Evolutionary conservation across 2,113 vertebrate genomes (phyloP).

Genomic region (Procapra przewalskii): DNA sequence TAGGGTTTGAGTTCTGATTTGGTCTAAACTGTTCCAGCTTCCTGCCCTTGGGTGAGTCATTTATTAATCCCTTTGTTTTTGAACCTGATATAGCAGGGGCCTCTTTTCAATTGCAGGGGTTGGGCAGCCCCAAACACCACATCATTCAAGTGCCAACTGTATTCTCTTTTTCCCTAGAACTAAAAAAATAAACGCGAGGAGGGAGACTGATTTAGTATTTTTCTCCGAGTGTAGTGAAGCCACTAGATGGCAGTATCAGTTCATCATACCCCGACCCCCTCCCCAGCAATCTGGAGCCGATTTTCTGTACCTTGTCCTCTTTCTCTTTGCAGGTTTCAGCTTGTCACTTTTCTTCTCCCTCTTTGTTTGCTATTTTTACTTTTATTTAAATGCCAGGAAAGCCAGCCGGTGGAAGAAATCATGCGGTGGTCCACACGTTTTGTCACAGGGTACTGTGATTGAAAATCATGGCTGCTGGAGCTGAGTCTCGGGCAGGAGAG

Average conservation of each 20-base stretch:
- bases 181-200: not conserved
- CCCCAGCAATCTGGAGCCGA: not conserved
- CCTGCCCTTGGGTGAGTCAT: not conserved
- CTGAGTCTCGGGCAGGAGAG: not conserved
- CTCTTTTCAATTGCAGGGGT: not conserved
- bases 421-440: not conserved
- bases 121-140: not conserved
- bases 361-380: conserved; percentile 47
- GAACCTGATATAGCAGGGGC: not conserved
- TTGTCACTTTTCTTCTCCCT: not conserved
- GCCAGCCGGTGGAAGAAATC: not conserved
- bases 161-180: not conserved
- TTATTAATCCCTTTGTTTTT: not conserved
- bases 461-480: not conserved
- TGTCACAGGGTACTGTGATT: not conserved
- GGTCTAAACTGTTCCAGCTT: not conserved
- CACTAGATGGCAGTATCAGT: conserved; percentile 80
- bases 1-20: not conserved
- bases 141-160: not conserved
- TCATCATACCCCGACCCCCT: not conserved
- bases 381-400: conserved; percentile 28
- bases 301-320: conserved; percentile 5
- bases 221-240: not conserved
- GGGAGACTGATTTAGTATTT: not conserved
- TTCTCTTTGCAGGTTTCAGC: not conserved